Evolutionary conservation across 2,888 invertebrate species (phyloP), one percentile per base, ranked within the genome.

Genomic region (Cremastobaeus sp.): DNA sequence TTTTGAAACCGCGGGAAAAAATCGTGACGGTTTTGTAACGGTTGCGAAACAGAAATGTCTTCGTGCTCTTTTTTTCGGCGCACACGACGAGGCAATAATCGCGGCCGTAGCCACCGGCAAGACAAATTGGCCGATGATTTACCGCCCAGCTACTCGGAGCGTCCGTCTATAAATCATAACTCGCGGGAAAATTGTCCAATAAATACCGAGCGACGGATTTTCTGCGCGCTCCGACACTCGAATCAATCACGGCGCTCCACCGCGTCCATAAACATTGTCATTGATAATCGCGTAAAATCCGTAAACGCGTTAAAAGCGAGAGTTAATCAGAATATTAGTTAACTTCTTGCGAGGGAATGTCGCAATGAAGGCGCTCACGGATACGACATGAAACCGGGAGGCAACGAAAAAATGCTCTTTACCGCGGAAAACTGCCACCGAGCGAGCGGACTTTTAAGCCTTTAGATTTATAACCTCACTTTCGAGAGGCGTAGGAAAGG

Each of bases 281-380:
- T 60, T 60, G 66, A 66, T 54, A 55, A 12, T 30, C 43, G 28
- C 60, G 20, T 54, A 55, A 73, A 72, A 73, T 62, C 52, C 37
- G 15, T 55, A 66, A 60, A 55, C 15, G 43, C 60, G 66, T 55
- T 72, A 66, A 72, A 57, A 68, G 66, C 62, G 14, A 35, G 18
- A 55, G 73, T 73, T 73, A 73, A 73, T 73, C 73, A 73, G 66
- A 62, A 55, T 43, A 60, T 66, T 68, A 68, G 66, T 73, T 73
- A 68, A 62, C 73, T 68, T 17, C 17, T 48, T 39, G 48, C 30
- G 35, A 72, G 48, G 37, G 60, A 60, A 60, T 72, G 72, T 54
- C 11, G 72, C 72, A 72, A 72, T 54, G n/a, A n/a, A n/a, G 25
- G 28, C 55, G 28, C 20, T 12, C 3, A 11, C 59, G 21, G 25